Evolutionary conservation across 2,797 vertebrate genomes (phyloP), one percentile per base, ranked within the genome.

Genomic region (Chaunax sp.): DNA sequence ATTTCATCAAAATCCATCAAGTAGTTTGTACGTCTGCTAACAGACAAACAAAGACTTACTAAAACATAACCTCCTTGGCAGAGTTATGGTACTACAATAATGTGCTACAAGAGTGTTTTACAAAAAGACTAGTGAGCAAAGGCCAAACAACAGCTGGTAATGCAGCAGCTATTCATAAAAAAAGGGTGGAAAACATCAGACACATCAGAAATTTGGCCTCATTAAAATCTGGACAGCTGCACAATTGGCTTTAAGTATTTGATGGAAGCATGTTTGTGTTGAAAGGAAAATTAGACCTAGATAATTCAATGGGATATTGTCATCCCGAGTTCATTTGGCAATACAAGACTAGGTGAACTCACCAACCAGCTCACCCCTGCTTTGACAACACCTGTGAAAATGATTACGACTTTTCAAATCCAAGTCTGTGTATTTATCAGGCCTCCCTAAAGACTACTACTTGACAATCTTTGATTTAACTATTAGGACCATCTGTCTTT

Each of bases 361-460:
- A 77, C 41, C 72, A 44, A 51, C 75, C 49, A 76, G 66, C 44
- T 46, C 75, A 25, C 20, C 62, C 64, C 28, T 60, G 56, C 71
- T 85, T 61, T 53, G 58, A 70, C 66, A 70, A 67, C 80, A 81
- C 80, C 84, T 85, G 82, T 63, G 79, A 77, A 82, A 86, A 80
- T 58, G 59, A 84, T 85, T 72, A 72, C 65, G 52, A 50, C 30
- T 40, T 58, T 71, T 66, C 66, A 57, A 78, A 60, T 82, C 75
- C 69, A 78, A 77, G 71, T 63, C 51, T 52, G 41, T 52, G 47
- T 60, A 61, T 82, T 78, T 54, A 69, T 81, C 68, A 69, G 57
- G 45, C 46, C 12, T 64, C 38, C 51, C 56, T 47, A 56, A 68
- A 47, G n/a, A 51, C 35, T 47, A 50, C 41, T 57, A 67, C 74